phyloP scores from a whole-genome alignment of 2,113 vertebrate species.

The Spermophilus dauricus region DNA sequence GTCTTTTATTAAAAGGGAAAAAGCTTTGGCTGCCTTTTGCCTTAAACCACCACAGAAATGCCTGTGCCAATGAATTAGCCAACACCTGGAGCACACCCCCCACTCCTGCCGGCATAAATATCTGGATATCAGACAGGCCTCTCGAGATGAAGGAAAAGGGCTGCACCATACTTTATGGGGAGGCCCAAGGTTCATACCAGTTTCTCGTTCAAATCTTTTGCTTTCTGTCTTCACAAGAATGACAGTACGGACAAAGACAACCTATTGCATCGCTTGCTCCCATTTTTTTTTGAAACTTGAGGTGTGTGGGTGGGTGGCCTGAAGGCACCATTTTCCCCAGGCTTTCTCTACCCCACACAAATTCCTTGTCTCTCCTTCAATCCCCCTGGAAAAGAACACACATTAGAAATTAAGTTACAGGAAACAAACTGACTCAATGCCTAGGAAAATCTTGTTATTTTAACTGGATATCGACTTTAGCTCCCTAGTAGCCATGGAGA shows the following conservation, averaged over 20 bases:
- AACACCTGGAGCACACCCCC: rapidly evolving
- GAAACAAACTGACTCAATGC: conserved; percentile 26
- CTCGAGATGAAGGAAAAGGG: neutral
- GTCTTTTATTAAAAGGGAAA: neutral
- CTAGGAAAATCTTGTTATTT: conserved; percentile 9
- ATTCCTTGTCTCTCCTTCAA: neutral
- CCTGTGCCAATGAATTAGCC: neutral
- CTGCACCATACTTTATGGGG: neutral
- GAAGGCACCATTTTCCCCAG: neutral
- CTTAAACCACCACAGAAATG: neutral
- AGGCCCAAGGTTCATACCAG: neutral
- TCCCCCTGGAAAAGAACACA: neutral
- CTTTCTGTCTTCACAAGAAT: neutral
- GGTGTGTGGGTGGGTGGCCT: no score
- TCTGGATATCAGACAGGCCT: neutral
- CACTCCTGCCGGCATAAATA: neutral
- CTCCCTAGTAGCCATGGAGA: neutral
- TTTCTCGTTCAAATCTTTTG: neutral
- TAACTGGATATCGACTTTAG: neutral
- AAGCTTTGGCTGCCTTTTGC: neutral
- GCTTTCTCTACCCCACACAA: neutral
- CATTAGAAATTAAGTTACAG: neutral
- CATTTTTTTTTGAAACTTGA: neutral
- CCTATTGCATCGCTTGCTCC: neutral
- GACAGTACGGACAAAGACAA: neutral